Conservation (phyloP, 2,888 invertebrate species). For the Heliconius hortense region DNA sequence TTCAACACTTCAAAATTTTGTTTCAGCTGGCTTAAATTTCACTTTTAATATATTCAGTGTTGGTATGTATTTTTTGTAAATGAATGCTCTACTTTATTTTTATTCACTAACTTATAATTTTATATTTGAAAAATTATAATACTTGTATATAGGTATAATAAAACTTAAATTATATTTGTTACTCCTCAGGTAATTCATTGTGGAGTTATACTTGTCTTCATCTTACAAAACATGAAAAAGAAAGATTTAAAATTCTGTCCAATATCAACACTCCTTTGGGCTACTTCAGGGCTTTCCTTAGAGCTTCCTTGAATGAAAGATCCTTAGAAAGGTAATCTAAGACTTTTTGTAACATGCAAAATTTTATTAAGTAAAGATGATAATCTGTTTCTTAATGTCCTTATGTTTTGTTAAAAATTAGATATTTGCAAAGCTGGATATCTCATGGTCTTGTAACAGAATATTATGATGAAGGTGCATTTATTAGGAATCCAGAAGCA, state of each 20-base stretch:
- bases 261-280: slow-evolving; percentile 84
- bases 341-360: background rate
- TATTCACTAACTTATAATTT: background rate
- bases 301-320: slow-evolving; percentile 94
- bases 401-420: slow-evolving; percentile 44
- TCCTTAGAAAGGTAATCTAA: slow-evolving; percentile 86
- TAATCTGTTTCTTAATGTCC: slow-evolving; percentile 7
- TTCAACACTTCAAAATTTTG: slow-evolving; percentile 73
- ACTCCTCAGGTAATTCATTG: slow-evolving; percentile 80
- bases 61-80: slow-evolving; percentile 59
- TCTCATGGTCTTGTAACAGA: slow-evolving; percentile 84
- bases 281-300: slow-evolving; percentile 92
- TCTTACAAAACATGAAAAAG: slow-evolving; percentile 93
- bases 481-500: slow-evolving; percentile 90
- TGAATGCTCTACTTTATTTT: background rate
- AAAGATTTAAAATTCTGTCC: slow-evolving; percentile 87
- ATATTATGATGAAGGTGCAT: slow-evolving; percentile 93
- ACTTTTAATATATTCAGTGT: slow-evolving; percentile 77
- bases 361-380: background rate
- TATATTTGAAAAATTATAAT: background rate
- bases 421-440: slow-evolving; percentile 88
- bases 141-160: background rate
- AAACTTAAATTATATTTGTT: background rate
- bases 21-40: slow-evolving; percentile 75
- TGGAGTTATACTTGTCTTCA: slow-evolving; percentile 91